Evolutionary conservation across 2,888 invertebrate genomes (phyloP).

Genomic region (Tetragnatha montana): DNA sequence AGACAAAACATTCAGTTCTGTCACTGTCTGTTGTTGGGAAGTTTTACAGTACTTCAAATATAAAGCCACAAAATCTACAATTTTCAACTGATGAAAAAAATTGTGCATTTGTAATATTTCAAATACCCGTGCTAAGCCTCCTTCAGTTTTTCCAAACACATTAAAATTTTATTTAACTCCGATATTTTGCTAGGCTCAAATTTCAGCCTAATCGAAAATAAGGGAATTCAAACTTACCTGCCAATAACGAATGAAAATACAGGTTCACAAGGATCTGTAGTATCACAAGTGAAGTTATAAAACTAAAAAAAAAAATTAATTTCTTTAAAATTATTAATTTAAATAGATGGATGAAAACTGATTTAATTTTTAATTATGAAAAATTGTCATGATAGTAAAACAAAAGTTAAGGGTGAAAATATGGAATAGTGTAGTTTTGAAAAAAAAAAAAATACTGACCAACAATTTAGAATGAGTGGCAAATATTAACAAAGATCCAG

Average conservation of each 20-base stretch:
- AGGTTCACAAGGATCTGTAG: constrained; percentile 65
- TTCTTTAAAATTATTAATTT: not conserved
- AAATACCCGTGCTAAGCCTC: too few relatives aligned
- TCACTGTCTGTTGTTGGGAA: too few relatives aligned
- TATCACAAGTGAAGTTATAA: constrained; percentile 69
- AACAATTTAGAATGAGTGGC: constrained; percentile 69
- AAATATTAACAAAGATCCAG: constrained; percentile 69
- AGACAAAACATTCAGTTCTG: too few relatives aligned
- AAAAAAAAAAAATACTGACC: constrained; percentile 40
- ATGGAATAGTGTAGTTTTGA: not conserved
- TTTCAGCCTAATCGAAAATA: not conserved
- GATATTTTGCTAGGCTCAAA: not conserved
- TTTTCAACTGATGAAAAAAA: too few relatives aligned
- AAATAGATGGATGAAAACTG: not conserved
- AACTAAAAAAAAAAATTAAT: constrained; percentile 39
- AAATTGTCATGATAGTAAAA: too few relatives aligned
- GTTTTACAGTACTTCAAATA: too few relatives aligned
- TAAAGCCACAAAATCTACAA: too few relatives aligned
- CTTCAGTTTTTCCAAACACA: too few relatives aligned
- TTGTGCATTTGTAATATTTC: too few relatives aligned
- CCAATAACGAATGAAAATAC: constrained; percentile 69
- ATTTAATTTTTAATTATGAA: not conserved
- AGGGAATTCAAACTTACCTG: constrained; percentile 36
- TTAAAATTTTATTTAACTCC: too few relatives aligned
- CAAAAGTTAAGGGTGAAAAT: too few relatives aligned